A percentile compares a stretch with the other conserved stretches of the same genome.
Conservation (phyloP, 2,797 vertebrate genomes). For the Esox masquinongy region DNA sequence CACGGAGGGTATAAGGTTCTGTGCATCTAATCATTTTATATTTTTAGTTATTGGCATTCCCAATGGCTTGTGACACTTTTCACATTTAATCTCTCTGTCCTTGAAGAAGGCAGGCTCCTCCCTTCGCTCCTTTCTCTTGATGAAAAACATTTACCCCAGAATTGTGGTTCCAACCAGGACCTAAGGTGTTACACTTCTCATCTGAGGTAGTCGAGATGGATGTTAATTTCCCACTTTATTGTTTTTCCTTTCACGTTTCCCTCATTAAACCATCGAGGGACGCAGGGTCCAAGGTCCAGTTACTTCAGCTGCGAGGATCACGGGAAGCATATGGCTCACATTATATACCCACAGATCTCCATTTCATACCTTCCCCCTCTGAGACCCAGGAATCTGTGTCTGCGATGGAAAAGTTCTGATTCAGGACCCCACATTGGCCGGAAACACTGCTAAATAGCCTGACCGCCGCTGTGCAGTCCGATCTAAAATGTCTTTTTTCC, state of each 20-base stretch:
- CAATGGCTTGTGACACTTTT: constrained; percentile 34
- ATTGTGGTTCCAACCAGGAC: constrained; percentile 20
- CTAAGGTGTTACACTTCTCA: constrained; percentile 39
- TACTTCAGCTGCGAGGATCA: constrained; percentile 48
- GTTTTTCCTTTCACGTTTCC: constrained; percentile 58
- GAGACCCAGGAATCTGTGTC: constrained; percentile 54
- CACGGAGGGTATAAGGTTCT: constrained; percentile 35
- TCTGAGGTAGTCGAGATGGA: constrained; percentile 45
- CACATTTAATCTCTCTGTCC: constrained; percentile 13
- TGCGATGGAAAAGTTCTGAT: constrained; percentile 50
- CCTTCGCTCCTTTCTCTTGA: constrained; percentile 25
- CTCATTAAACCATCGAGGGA: constrained; percentile 61
- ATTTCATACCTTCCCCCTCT: constrained; percentile 63
- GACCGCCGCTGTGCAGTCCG: constrained; percentile 40
- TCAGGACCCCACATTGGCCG: constrained; percentile 42
- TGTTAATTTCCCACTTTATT: constrained; percentile 50
- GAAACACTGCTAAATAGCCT: constrained; percentile 46
- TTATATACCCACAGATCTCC: constrained; percentile 67
- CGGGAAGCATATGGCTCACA: constrained; percentile 69
- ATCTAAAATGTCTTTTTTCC: constrained; percentile 22
- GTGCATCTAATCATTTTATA: constrained; percentile 8
- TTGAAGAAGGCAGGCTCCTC: not conserved
- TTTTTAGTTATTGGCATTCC: constrained; percentile 39
- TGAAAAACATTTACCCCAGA: constrained; percentile 29
- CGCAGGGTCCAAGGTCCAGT: constrained; percentile 50